Evolutionary conservation across 2,113 vertebrate genomes (phyloP), one percentile per base, ranked within the genome.

Genomic region (Anser brachyrhynchus): DNA sequence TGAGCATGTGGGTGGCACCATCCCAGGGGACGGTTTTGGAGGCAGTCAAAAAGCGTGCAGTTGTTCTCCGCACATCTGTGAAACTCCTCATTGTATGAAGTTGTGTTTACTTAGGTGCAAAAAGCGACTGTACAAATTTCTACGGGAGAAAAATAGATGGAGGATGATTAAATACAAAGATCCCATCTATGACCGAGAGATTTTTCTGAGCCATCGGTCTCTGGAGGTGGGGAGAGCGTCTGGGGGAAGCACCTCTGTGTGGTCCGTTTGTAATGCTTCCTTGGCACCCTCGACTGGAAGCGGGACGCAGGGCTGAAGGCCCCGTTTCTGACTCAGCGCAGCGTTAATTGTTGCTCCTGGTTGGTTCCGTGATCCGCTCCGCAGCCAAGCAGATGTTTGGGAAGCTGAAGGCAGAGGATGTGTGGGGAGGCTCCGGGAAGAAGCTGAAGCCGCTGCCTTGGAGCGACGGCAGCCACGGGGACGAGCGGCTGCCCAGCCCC

Each of bases 381-480:
- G 33, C 39, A 41, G 21, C 46, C 59, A 35, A 41, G 66, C 59
- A 52, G 44, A 21, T 57, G 35, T 8, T 41, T 69, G 35, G 52
- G 39, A 58, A 89, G 67, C 44, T 67, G 62, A 39, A 72, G 39
- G 78, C 58, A 43, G 49, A 31, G 55, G 41, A 10, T 55, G 2
- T 3, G 0, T 14, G 26, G 21, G 9, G 54, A 77, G 5, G 8
- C 11, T 76, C 4, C 1, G 13, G 5, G 9, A 10, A 75, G 46
- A 44, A 79, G 58, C 11, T 33, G 39, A 61, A 57, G 14, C 37
- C 67, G 1, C 54, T 44, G 52, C 22, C 29, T 66, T 65, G 22
- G 59, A 22, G 51, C 35, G 44, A 2, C 19, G 1, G 44, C 49
- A 11, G 11, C 49, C 49, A 49, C 20, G 49, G 21, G 49, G 49